phyloP scores from a whole-genome alignment of 2,888 invertebrate genomes.

The Cyaniris semiargus region DNA sequence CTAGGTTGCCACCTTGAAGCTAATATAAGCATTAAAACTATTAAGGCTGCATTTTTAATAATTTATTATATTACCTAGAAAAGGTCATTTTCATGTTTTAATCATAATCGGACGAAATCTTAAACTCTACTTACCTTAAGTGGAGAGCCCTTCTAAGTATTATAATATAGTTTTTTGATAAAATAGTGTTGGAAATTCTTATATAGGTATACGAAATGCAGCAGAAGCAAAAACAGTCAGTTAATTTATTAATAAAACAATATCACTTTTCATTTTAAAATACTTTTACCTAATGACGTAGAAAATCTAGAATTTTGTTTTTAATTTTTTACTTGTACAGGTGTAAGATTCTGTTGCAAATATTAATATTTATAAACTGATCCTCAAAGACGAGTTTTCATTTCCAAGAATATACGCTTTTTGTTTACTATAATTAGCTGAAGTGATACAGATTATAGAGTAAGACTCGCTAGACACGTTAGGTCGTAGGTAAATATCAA shows the following conservation, averaged over 20 bases:
- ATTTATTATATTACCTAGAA: not conserved
- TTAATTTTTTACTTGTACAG: not conserved
- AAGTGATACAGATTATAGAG: not conserved
- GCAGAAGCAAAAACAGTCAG: no score
- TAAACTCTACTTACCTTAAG: no score
- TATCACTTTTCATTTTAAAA: no score
- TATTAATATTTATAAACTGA: not conserved
- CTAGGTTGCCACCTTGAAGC: constrained; percentile 6
- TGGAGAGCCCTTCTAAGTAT: no score
- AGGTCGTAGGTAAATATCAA: not conserved
- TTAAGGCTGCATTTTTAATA: not conserved
- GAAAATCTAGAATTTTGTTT: not conserved
- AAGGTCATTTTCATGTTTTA: not conserved
- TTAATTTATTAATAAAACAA: no score
- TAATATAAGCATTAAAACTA: not conserved
- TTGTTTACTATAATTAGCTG: not conserved
- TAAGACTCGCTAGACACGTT: not conserved
- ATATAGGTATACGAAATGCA: no score
- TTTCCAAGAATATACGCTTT: not conserved
- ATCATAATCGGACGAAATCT: not conserved
- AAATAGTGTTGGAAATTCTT: no score
- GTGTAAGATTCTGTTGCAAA: not conserved
- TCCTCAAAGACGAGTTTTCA: not conserved
- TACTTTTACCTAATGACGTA: not conserved
- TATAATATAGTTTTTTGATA: no score